phyloP scores from a whole-genome alignment of 2,888 invertebrate genomes.

The Meiosimyza decipiens region DNA sequence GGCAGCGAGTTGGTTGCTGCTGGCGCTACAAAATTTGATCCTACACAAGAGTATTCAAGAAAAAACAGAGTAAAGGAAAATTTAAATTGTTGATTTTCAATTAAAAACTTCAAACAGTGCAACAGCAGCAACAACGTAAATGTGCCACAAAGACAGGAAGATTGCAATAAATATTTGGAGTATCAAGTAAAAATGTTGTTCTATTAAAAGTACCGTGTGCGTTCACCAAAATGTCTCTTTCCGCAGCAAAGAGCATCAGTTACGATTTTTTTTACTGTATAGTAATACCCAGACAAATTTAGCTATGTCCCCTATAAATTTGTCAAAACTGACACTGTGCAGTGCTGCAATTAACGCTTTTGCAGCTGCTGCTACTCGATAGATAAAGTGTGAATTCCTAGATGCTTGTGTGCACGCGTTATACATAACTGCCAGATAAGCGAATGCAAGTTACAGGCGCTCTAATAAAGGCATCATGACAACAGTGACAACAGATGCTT shows the following conservation, averaged over 20 bases:
- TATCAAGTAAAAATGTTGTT: neutral
- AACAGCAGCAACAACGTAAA: constrained; percentile 9
- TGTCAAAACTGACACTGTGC: neutral
- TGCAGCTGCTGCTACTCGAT: neutral
- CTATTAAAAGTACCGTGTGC: neutral
- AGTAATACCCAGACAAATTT: neutral
- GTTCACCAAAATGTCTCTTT: neutral
- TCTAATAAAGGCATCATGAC: constrained; percentile 20
- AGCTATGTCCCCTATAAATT: neutral
- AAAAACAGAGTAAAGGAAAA: neutral
- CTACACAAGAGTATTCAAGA: neutral
- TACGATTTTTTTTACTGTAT: neutral
- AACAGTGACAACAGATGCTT: neutral
- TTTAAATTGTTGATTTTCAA: constrained; percentile 36
- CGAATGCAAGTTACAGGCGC: neutral
- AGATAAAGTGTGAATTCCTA: neutral
- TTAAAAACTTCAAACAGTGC: constrained; percentile 23
- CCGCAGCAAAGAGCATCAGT: neutral
- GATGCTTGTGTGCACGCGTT: neutral
- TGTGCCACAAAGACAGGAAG: constrained; percentile 23
- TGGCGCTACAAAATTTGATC: constrained; percentile 9
- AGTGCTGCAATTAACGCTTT: constrained; percentile 25
- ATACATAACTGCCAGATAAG: constrained; percentile 10
- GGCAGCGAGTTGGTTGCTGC: constrained; percentile 1
- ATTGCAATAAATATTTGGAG: constrained; percentile 29